Conservation (phyloP, 2,797 vertebrate genomes). For the Balearica regulorum region DNA sequence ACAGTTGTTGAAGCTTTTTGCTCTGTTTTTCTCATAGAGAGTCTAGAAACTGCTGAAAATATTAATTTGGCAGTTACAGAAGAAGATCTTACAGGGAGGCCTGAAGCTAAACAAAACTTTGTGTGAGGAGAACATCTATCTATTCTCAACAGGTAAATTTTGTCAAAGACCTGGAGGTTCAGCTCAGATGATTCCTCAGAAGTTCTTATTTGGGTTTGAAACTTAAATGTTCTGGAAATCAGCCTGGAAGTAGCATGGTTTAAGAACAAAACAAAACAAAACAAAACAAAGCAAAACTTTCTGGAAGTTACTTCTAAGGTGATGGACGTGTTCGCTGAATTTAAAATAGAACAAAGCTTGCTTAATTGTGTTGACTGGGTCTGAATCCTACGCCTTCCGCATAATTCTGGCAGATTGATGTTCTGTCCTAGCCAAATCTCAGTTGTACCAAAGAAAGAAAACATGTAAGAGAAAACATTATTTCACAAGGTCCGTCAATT, state of each 20-base stretch:
- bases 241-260: background rate
- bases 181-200: background rate
- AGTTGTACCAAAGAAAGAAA: constrained; percentile 2
- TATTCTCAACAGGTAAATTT: background rate
- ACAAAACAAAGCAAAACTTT: constrained; percentile 13
- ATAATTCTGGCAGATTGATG: constrained; percentile 20
- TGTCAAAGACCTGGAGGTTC: background rate
- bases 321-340: background rate
- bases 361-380: constrained; percentile 36
- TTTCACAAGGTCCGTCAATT: background rate
- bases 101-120: background rate
- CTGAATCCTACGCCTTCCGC: constrained; percentile 49
- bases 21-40: background rate
- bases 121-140: background rate
- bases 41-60: background rate
- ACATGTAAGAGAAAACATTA: background rate
- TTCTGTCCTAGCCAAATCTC: constrained; percentile 32
- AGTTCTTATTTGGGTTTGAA: background rate
- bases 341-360: constrained; percentile 52
- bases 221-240: background rate
- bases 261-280: background rate
- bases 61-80: background rate
- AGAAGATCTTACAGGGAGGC: background rate
- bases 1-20: background rate
- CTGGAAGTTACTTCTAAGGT: constrained; percentile 19